These are phyloP conservation scores for Hirtodrosophila duncani DNA, from an alignment of 2,888 invertebrate genomes.

Conservation along the genomic window DNA sequence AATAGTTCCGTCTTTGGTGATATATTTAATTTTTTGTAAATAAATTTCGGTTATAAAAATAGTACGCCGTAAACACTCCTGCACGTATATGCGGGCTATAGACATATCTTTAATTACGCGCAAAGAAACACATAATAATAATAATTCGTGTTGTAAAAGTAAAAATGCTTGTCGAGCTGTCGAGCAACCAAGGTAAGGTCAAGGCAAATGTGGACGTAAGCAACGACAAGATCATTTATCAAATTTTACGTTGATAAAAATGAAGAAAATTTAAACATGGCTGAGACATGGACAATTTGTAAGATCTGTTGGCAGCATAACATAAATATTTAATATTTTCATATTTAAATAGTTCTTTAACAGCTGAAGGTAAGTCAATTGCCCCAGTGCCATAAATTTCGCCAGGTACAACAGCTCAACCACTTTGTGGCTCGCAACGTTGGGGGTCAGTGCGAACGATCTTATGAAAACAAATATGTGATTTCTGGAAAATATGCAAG, in stretches of 20 bases:
- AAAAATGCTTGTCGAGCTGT: constrained; percentile 40
- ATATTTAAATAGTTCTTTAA: constrained; percentile 25
- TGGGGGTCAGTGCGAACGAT: constrained; percentile 33
- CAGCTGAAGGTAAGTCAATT: constrained; percentile 22
- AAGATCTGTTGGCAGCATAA: constrained; percentile 6
- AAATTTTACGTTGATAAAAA: constrained; percentile 18
- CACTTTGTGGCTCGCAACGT: constrained; percentile 14
- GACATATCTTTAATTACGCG: constrained; percentile 52
- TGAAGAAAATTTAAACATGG: constrained; percentile 19
- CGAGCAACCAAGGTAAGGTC: constrained; percentile 64
- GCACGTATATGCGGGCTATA: constrained; percentile 29
- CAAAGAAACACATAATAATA: constrained; percentile 14
- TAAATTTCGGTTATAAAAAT: constrained; percentile 56
- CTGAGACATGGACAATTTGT: constrained; percentile 21
- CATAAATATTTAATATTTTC: too few relatives aligned
- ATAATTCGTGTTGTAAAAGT: constrained; percentile 48
- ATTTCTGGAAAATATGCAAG: not conserved
- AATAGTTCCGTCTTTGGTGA: constrained; percentile 65
- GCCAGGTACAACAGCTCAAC: constrained; percentile 10
- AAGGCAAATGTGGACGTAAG: constrained; percentile 58
- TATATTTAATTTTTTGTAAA: constrained; percentile 57
- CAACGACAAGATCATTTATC: constrained; percentile 52
- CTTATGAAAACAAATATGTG: constrained; percentile 19
- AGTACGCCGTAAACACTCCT: constrained; percentile 36
- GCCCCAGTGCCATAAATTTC: constrained; percentile 20